phyloP scores from a whole-genome alignment of 2,797 vertebrate species.

The Alectoris magna region DNA sequence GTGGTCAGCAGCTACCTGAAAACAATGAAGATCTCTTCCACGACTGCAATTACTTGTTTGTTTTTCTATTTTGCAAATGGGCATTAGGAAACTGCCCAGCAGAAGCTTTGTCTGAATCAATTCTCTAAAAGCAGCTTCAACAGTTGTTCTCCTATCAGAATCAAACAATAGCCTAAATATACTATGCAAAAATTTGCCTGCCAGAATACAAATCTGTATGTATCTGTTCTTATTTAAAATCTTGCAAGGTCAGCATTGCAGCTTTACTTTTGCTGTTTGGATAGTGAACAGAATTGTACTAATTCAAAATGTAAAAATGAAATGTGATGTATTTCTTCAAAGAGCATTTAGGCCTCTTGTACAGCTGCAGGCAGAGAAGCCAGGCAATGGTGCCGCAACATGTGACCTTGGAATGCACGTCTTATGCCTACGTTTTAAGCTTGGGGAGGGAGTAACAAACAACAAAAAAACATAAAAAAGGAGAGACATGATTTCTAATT shows the following conservation, averaged over 20 bases:
- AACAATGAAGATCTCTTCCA: not conserved
- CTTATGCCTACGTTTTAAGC: not conserved
- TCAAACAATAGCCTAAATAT: constrained; percentile 25
- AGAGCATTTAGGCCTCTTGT: not conserved
- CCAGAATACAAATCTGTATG: not conserved
- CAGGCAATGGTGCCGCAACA: not conserved
- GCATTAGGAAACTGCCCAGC: not conserved
- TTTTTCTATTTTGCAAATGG: not conserved
- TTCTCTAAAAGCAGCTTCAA: not conserved
- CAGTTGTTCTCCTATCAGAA: not conserved
- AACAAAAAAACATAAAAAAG: not conserved
- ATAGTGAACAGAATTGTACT: not conserved
- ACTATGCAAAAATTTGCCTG: constrained; percentile 1
- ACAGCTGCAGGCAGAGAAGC: not conserved
- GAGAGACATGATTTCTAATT: not conserved
- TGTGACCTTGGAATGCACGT: not conserved
- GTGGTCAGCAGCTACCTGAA: not conserved
- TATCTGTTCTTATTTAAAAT: constrained; percentile 27
- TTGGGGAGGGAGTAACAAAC: not conserved
- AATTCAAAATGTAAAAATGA: not conserved
- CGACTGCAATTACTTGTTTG: not conserved
- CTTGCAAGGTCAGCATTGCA: constrained; percentile 22
- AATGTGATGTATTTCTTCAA: not conserved
- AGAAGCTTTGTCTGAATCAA: not conserved
- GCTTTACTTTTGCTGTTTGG: constrained; percentile 24